phyloP scores from a whole-genome alignment of 2,888 invertebrate genomes.

The Lapara coniferarum region DNA sequence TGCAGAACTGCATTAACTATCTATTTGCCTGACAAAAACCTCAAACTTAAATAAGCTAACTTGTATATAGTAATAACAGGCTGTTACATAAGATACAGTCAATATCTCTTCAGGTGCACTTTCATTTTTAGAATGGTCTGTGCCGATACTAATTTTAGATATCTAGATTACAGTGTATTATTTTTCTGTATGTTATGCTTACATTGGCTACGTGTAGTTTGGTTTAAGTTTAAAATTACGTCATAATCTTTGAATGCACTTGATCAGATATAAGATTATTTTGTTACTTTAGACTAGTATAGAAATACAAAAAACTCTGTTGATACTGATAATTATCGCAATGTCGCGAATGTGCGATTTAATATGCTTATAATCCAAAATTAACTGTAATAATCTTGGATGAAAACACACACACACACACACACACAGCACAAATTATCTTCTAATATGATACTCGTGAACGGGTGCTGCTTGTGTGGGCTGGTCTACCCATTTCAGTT shows the following conservation, averaged over 20 bases:
- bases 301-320: too few relatives aligned
- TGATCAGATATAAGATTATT: neutral
- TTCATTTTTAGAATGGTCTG: constrained; percentile 10
- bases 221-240: neutral
- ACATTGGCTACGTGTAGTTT: neutral
- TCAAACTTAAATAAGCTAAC: neutral
- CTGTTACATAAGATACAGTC: neutral
- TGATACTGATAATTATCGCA: too few relatives aligned
- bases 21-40: neutral
- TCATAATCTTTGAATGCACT: constrained; percentile 1
- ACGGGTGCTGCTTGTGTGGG: too few relatives aligned
- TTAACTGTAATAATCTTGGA: too few relatives aligned
- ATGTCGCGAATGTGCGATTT: too few relatives aligned
- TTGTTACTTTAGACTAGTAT: too few relatives aligned
- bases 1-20: neutral
- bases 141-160: constrained; percentile 13
- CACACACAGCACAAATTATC: too few relatives aligned
- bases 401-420: too few relatives aligned
- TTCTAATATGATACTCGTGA: too few relatives aligned
- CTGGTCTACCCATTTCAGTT: too few relatives aligned
- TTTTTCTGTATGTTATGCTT: neutral
- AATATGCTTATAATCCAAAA: too few relatives aligned
- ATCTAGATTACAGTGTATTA: neutral
- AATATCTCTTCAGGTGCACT: constrained; percentile 3
- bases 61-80: neutral